Base-by-base conservation (phyloP, 2,113 vertebrate genomes). In the Salvator merianae region DNA sequence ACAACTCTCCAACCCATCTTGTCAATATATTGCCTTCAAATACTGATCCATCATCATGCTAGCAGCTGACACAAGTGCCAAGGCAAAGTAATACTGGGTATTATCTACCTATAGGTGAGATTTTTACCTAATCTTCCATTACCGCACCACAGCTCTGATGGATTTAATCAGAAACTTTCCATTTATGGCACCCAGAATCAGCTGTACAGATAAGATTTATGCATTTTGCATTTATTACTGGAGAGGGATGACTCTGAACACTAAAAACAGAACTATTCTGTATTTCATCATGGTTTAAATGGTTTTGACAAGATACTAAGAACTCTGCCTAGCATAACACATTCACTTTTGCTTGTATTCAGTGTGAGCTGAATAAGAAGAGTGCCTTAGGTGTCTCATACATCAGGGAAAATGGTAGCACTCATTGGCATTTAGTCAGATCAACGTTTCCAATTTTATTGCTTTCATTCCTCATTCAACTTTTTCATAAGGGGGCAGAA, bases 341-440 rank as follows among this genome's bases (percentile, higher is more conserved):
- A n/a, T n/a, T 36, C 30, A 63, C 38, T 9, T 73, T 85, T 79
- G 10, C 26, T 34, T 77, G 16, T 50, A 69, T 47, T 62, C 83
- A 73, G 77, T 38, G 73, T 40, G 69, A 65, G 4, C 13, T 72
- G 79, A 72, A 84, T 84, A 40, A 16, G 40, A 79, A 79, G 69
- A 32, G 63, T 69, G 59, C 83, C 59, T 84, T 79, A 36, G 68
- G 68, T 84, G 22, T 59, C 28, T 43, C 59, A 73, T 85, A 36
- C 5, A 85, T 85, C 55, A 79, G 18, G 68, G 55, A 50, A 85
- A 78, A 79, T 28, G 59, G 63, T 71, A 73, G 30, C n/a, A 72
- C 36, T 84, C 83, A 84, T 79, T 73, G 77, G 32, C 40, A 65
- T 79, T 71, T 50, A 65, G 76, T 63, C 40, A 84, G 24, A 85